These are phyloP conservation scores for Spea hammondii DNA, from an alignment of 2,797 vertebrate species.

Conservation along the genomic window DNA sequence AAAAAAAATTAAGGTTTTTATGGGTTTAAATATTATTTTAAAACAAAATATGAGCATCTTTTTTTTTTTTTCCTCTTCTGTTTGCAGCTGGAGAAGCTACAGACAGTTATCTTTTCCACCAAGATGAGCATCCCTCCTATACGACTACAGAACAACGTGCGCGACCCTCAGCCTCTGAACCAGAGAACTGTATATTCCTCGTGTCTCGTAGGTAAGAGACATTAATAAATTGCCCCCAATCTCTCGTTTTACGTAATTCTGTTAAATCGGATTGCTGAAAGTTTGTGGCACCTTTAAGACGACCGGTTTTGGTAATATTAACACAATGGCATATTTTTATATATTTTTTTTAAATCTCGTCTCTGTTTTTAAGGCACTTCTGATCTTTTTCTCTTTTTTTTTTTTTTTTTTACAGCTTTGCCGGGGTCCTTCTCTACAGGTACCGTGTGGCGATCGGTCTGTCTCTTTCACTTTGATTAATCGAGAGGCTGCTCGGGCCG, in stretches of 20 bases:
- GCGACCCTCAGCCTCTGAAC: slow-evolving; percentile 61
- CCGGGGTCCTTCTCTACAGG: slow-evolving; percentile 53
- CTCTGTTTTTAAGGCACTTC: not conserved
- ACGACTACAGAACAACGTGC: slow-evolving; percentile 61
- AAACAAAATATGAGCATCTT: not conserved
- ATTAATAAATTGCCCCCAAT: not conserved
- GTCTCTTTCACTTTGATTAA: not conserved
- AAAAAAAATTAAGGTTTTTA: not conserved
- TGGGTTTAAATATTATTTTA: not conserved
- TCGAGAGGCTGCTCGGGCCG: not conserved
- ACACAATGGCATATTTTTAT: no score
- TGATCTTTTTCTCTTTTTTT: not conserved
- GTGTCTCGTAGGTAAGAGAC: slow-evolving; percentile 35
- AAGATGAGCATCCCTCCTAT: not conserved
- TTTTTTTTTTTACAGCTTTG: slow-evolving; percentile 51
- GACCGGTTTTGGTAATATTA: no score
- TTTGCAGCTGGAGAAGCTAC: slow-evolving; percentile 66
- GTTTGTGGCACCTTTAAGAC: no score
- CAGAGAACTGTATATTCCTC: slow-evolving; percentile 60
- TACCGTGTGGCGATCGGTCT: rapidly evolving
- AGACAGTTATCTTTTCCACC: slow-evolving; percentile 57
- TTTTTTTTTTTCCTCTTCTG: not conserved
- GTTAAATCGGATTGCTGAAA: not conserved
- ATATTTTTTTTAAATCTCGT: not conserved
- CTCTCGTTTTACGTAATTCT: not conserved